These are phyloP conservation scores for Caenorhabditis latens DNA, from an alignment of 1,140 invertebrate genomes.

Conservation along the genomic window DNA sequence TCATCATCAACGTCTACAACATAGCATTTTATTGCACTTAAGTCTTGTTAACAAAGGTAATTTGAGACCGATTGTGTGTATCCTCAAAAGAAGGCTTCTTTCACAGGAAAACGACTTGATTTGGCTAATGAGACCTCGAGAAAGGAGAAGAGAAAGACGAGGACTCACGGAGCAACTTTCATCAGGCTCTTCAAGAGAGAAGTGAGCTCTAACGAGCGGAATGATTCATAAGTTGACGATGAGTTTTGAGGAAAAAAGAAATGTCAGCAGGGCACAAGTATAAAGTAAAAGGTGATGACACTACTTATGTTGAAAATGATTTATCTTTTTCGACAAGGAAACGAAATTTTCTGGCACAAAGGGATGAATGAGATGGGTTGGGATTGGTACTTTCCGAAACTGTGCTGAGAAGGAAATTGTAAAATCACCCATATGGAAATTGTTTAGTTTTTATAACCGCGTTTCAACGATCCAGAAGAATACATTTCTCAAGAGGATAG, in stretches of 20 bases:
- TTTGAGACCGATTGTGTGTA: constrained; percentile 30
- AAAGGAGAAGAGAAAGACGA: background rate
- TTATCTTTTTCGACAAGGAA: too few relatives aligned
- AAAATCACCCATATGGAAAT: too few relatives aligned
- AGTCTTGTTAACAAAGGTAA: constrained; percentile 43
- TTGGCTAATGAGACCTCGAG: constrained; percentile 32
- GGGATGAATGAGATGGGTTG: too few relatives aligned
- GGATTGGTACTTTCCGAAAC: too few relatives aligned
- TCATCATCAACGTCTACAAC: constrained; percentile 20
- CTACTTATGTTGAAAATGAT: background rate
- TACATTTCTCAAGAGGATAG: too few relatives aligned
- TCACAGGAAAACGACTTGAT: constrained; percentile 46
- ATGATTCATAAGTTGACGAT: constrained; percentile 54
- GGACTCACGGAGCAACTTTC: background rate
- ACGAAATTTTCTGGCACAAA: too few relatives aligned
- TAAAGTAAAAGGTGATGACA: background rate
- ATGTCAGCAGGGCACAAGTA: constrained; percentile 1
- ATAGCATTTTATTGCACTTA: constrained; percentile 43
- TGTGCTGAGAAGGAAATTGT: too few relatives aligned
- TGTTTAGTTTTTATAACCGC: too few relatives aligned
- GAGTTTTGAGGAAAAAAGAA: constrained; percentile 8
- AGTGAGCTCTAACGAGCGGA: constrained; percentile 32
- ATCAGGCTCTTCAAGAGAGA: constrained; percentile 38
- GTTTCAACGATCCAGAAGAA: too few relatives aligned
- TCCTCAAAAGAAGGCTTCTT: background rate